These are phyloP conservation scores for Torymus texanus DNA, from an alignment of 2,888 invertebrate species.

Conservation along the genomic window DNA sequence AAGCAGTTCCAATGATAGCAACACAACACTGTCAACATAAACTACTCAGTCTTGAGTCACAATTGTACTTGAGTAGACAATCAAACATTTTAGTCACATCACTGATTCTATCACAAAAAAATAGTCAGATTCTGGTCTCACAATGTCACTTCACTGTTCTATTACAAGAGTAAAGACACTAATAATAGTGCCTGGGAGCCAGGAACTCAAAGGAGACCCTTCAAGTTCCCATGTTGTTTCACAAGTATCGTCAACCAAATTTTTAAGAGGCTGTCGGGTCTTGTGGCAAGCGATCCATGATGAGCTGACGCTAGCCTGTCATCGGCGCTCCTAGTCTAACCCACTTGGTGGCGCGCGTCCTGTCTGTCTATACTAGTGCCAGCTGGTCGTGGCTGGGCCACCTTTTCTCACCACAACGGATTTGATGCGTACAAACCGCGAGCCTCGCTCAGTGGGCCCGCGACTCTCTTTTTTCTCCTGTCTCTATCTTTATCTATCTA, in stretches of 20 bases:
- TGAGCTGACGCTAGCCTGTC: constrained; percentile 52
- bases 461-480: not conserved
- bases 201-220: constrained; percentile 5
- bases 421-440: not conserved
- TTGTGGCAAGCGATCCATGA: constrained; percentile 71
- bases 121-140: constrained; percentile 7
- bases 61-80: not conserved
- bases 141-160: constrained; percentile 26
- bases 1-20: not conserved
- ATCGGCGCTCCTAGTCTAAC: not conserved
- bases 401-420: too few relatives aligned
- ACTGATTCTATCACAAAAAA: not conserved
- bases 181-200: constrained; percentile 25
- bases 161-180: constrained; percentile 19
- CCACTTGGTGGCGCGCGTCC: not conserved
- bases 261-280: constrained; percentile 74
- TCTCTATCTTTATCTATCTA: too few relatives aligned
- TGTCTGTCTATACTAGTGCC: not conserved
- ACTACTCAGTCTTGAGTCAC: constrained; percentile 11
- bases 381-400: not conserved
- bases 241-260: constrained; percentile 69
- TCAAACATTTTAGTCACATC: constrained; percentile 1
- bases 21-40: constrained; percentile 56
- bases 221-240: constrained; percentile 73
- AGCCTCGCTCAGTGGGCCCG: not conserved